Evolutionary conservation across 2,888 invertebrate genomes (phyloP).

Genomic region (Hymenopus coronatus): DNA sequence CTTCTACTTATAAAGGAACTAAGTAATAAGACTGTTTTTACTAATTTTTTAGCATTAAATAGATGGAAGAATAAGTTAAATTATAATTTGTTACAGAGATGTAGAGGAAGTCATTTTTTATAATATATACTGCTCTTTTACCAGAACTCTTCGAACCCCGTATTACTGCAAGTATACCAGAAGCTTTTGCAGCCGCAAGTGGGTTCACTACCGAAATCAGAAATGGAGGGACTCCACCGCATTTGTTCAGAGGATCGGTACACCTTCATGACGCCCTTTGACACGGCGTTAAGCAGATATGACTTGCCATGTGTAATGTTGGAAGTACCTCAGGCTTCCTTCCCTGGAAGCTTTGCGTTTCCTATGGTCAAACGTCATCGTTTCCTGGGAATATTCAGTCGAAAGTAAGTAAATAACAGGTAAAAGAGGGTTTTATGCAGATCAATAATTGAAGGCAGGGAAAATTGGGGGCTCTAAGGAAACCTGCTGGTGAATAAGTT

Average conservation of each 20-base stretch:
- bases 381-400: background rate
- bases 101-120: background rate
- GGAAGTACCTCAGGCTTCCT: background rate
- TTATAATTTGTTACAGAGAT: no score
- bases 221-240: background rate
- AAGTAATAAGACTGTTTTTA: no score
- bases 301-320: background rate
- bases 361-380: background rate
- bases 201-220: background rate
- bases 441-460: no score
- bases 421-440: no score
- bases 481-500: no score
- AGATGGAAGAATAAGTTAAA: no score
- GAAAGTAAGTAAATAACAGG: background rate
- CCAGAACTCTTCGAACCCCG: background rate
- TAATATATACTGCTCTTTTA: background rate
- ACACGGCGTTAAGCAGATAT: background rate
- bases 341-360: background rate
- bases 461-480: no score
- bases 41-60: no score
- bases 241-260: background rate
- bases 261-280: conserved; percentile 1
- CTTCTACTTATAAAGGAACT: no score
- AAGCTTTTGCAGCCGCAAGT: background rate
- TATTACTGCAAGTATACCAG: conserved; percentile 1